These are phyloP conservation scores for Himalopsyche anomala DNA, from an alignment of 2,888 invertebrate species.

Conservation along the genomic window DNA sequence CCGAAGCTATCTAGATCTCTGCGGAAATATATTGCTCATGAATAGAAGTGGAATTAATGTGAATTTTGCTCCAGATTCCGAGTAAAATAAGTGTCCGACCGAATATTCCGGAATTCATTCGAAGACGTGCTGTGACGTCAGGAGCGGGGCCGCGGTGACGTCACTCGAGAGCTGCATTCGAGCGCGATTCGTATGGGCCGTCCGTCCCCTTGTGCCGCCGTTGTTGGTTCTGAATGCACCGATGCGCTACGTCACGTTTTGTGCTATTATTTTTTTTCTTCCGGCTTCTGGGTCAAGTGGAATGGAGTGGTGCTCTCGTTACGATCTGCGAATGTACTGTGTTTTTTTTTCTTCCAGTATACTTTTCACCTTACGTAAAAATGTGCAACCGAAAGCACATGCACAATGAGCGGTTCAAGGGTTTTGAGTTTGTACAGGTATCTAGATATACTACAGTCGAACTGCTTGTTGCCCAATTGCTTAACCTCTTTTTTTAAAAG, in stretches of 20 bases:
- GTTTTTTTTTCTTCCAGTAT: too few species aligned
- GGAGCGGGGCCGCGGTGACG: neutral
- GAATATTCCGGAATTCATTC: neutral
- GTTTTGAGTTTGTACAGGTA: too few species aligned
- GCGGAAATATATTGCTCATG: too few species aligned
- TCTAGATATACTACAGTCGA: too few species aligned
- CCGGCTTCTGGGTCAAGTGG: neutral
- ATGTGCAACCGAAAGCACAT: too few species aligned
- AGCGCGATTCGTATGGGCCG: neutral
- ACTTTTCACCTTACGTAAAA: too few species aligned
- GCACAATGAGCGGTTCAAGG: too few species aligned
- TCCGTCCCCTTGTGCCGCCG: neutral
- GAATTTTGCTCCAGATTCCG: neutral
- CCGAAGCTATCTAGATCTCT: too few species aligned
- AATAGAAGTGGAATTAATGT: too few species aligned
- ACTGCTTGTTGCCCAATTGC: too few species aligned
- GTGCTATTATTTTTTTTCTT: conserved; percentile 13
- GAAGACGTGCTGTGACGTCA: neutral
- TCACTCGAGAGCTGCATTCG: neutral
- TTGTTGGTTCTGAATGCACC: conserved; percentile 1
- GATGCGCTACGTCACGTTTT: neutral
- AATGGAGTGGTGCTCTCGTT: neutral
- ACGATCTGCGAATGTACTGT: neutral
- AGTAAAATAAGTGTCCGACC: neutral
- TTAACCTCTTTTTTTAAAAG: too few species aligned